Evolutionary conservation across 2,888 invertebrate genomes (phyloP), one percentile per base, ranked within the genome.

Genomic region (Noctua pronuba): DNA sequence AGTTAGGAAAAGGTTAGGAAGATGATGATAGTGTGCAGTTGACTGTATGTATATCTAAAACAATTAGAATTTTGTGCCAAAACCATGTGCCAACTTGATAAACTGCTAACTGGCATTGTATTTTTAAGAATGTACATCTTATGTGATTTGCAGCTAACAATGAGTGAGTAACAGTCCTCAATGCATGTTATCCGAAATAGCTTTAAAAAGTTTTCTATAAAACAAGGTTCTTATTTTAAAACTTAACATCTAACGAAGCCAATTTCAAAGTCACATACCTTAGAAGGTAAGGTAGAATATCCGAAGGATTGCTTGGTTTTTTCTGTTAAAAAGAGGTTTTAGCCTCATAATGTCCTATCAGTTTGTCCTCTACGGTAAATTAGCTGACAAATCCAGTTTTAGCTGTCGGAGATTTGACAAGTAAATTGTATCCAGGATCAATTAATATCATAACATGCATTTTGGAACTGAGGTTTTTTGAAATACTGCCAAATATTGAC

Each of bases 401-500:
- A 49, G n/a, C 6, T 6, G 4, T 73, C 5, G 6, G 6, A 28
- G 10, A 18, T 21, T 67, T 46, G 8, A 5, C n/a, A 10, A 38
- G 11, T 38, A 38, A 35, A 46, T 73, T 73, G 16, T 24, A 52
- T 52, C 8, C 35, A 44, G 35, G 7, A 60, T 38, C 7, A 41
- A 31, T 64, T 13, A 35, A 64, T 24, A 35, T 3, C n/a, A 16
- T 49, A 78, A 73, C 74, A 77, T 67, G 77, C 75, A 72, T 66
- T 69, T 44, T 24, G 18, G 62, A 38, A 52, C 13, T 41, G 18
- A 46, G 38, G 5, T n/a, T 71, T 31, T 77, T 67, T 58, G 58
- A 62, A 81, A 81, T 86, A 85, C 81, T 85, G 86, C 84, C 81
- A 81, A 79, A 84, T 82, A 67, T 52, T 78, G 35, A 21, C 16